Evolutionary conservation across 2,888 invertebrate species (phyloP), one percentile per base, ranked within the genome.

Genomic region (Uropetala carovei): DNA sequence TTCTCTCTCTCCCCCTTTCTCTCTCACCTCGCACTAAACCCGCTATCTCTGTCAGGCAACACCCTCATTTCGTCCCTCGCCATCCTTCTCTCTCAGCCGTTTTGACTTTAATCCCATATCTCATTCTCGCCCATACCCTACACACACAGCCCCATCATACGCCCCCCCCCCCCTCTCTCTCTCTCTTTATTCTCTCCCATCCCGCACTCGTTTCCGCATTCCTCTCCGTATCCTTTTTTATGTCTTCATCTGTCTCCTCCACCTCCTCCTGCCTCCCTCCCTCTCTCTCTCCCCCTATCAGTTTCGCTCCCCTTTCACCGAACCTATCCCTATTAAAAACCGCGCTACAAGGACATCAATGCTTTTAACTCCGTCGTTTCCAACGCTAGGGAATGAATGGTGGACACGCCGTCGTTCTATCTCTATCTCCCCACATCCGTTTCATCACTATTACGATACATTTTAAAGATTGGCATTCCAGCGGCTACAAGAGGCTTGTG

Each of bases 181-280:
- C 14, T 18, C 75, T 27, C 9, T 75, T 75, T 75, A 75, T 27
- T 75, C 27, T 11, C 27, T 27, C 7, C 27, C 27, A 11, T 22
- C 75, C 22, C 68, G 11, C 27, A 10, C 75, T 27, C 22, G 75
- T 75, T 27, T 27, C 10, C 27, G 27, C 75, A 68, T 9, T 68
- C n/a, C 68, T n/a, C 68, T n/a, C 68, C 7, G 68, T n/a, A 68
- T 68, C 68, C 68, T 7, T 18, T 68, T 68, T 68, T 68, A 68
- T 68, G 75, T 75, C 75, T 75, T 75, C 75, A 75, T 75, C 22
- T 68, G 18, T 68, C 68, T 18, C n/a, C 68, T 18, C n/a, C 64
- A 64, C 14, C 64, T 5, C 5, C 64, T 8, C 68, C n/a, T n/a
- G 18, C 22, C 68, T 68, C 68, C 4, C 68, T 27, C 4, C 27